Percentiles rank a stretch among this genome's conserved stretches.
Evolutionary conservation across 2,113 vertebrate genomes (phyloP).

Genomic region (Baryphthengus martii): DNA sequence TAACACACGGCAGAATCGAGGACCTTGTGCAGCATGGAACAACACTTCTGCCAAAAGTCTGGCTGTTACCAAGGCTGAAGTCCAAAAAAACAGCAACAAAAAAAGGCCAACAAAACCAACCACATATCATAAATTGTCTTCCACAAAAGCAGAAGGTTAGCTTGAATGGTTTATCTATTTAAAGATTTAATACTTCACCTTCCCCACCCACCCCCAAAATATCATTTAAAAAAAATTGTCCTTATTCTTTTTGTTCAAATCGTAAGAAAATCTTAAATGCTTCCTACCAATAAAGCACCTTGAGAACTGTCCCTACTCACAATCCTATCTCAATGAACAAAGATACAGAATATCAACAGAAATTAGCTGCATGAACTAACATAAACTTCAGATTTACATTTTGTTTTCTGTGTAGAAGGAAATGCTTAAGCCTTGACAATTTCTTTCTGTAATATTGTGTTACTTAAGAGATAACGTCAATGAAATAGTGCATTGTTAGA

Average conservation of each 20-base stretch:
- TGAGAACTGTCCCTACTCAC: neutral
- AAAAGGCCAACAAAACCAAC: neutral
- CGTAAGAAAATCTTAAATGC: neutral
- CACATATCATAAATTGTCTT: neutral
- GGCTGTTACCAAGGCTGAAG: neutral
- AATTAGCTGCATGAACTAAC: neutral
- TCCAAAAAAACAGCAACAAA: neutral
- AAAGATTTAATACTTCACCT: neutral
- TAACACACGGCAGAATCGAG: neutral
- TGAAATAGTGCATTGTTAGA: constrained; percentile 1
- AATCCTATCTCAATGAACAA: neutral
- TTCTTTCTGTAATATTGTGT: neutral
- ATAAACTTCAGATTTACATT: neutral
- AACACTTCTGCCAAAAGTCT: neutral
- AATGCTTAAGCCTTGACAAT: neutral
- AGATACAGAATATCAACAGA: neutral
- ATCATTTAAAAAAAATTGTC: neutral
- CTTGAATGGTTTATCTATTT: neutral
- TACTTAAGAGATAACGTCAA: constrained; percentile 19
- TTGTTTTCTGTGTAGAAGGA: neutral
- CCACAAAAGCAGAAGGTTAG: neutral
- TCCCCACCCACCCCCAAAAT: neutral
- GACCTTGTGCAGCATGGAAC: neutral
- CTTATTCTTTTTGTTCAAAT: neutral
- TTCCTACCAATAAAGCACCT: neutral